Percentiles rank a stretch among this genome's conserved stretches.
Conservation (phyloP, 2,113 vertebrate genomes). For the Ancistrus triradiatus region DNA sequence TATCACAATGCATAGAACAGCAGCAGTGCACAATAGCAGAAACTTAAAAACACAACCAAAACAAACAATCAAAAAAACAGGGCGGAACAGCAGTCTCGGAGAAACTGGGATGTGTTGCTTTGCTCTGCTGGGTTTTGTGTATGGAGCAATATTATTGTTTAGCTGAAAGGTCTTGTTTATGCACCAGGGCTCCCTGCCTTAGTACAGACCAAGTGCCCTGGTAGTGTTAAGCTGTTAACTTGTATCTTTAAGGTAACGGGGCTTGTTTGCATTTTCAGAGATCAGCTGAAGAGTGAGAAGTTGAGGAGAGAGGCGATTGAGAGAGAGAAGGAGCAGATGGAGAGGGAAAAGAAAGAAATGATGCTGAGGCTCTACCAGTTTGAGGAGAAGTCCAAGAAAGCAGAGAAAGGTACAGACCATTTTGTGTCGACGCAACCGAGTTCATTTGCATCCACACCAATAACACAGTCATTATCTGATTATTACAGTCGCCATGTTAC, state of each 20-base stretch:
- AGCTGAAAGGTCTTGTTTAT: conserved; percentile 3
- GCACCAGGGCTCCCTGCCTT: background rate
- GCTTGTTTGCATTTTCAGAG: conserved; percentile 69
- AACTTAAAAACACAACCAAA: no score
- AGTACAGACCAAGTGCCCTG: no score
- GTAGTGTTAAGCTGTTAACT: no score
- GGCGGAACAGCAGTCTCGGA: background rate
- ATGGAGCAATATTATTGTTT: conserved; percentile 13
- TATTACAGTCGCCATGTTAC: no score
- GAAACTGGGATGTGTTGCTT: background rate
- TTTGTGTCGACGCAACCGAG: background rate
- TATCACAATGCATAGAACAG: background rate
- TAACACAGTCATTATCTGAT: no score
- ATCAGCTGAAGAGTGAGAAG: conserved; percentile 87
- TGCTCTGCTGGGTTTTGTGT: conserved; percentile 2
- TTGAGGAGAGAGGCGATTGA: conserved; percentile 83
- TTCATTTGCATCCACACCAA: background rate
- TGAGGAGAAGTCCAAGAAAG: conserved; percentile 87
- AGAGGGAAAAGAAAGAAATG: conserved; percentile 86
- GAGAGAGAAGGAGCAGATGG: conserved; percentile 85
- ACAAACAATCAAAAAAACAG: no score
- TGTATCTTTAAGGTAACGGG: no score
- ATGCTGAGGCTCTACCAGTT: conserved; percentile 81
- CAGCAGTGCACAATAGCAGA: background rate
- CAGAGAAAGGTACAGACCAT: conserved; percentile 80